A percentile compares a stretch with the other conserved stretches of the same genome.
These are phyloP conservation scores for Ophion costatus DNA, from an alignment of 2,888 invertebrate genomes.

Conservation along the genomic window DNA sequence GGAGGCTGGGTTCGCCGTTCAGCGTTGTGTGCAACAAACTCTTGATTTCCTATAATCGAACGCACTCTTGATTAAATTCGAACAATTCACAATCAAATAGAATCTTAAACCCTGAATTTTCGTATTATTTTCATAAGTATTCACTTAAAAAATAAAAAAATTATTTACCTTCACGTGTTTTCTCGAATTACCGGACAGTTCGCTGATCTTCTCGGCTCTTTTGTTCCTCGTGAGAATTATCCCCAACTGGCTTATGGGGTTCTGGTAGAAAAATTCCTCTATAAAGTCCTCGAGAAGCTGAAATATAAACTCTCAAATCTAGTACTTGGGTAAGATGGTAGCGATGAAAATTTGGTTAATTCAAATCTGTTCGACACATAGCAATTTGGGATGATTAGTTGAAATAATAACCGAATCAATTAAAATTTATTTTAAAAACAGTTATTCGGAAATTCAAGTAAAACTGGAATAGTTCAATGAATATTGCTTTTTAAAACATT, in stretches of 20 bases:
- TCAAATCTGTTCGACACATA: too few species aligned
- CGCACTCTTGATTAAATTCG: background rate
- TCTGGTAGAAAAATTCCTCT: constrained; percentile 99
- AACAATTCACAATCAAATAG: background rate
- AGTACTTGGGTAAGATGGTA: background rate
- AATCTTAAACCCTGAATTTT: too few species aligned
- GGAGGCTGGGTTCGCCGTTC: constrained; percentile 97
- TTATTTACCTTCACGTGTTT: constrained; percentile 89
- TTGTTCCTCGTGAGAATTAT: constrained; percentile 96
- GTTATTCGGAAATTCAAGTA: too few species aligned
- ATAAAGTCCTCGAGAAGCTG: constrained; percentile 96
- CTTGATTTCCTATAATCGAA: constrained; percentile 76
- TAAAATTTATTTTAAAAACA: too few species aligned
- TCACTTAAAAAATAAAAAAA: background rate
- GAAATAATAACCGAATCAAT: too few species aligned
- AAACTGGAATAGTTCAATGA: too few species aligned
- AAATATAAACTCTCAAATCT: constrained; percentile 75
- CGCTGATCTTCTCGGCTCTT: constrained; percentile 95
- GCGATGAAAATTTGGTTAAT: too few species aligned
- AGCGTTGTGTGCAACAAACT: constrained; percentile 88
- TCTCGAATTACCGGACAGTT: constrained; percentile 93
- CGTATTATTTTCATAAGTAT: too few species aligned
- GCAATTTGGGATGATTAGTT: too few species aligned
- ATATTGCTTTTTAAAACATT: too few species aligned
- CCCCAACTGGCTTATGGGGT: constrained; percentile 98